These are phyloP conservation scores for Chitala chitala DNA, from an alignment of 2,113 vertebrate genomes.

Conservation along the genomic window DNA sequence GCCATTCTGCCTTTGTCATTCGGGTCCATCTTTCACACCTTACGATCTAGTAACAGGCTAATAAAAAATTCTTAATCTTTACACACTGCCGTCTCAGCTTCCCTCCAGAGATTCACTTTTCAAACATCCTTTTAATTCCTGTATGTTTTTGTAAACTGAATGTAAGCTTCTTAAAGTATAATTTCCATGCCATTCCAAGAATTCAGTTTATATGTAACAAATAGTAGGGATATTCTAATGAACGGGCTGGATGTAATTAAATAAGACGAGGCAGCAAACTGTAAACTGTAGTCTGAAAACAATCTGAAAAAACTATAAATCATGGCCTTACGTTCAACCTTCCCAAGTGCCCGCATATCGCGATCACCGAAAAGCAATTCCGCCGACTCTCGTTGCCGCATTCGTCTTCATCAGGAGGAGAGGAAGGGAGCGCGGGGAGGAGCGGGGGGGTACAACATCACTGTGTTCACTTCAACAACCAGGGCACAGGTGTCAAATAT, in stretches of 20 bases:
- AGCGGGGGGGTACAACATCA: background rate
- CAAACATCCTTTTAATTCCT: background rate
- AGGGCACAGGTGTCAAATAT: background rate
- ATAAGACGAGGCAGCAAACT: background rate
- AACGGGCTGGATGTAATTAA: slow-evolving; percentile 13
- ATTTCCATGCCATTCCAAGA: background rate
- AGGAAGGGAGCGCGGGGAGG: background rate
- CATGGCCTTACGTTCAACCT: background rate
- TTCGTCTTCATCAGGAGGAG: slow-evolving; percentile 14
- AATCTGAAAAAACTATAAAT: slow-evolving; percentile 8
- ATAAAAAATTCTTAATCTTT: no score
- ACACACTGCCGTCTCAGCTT: no score
- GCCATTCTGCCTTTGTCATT: no score
- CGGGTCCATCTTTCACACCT: no score
- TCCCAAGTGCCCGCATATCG: background rate
- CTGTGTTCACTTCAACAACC: background rate
- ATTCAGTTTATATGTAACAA: background rate
- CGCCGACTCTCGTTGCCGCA: background rate
- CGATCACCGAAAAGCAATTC: slow-evolving; percentile 17
- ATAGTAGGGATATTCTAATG: slow-evolving; percentile 1
- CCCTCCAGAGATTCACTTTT: background rate
- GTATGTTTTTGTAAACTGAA: background rate
- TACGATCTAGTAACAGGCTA: no score
- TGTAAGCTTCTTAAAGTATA: background rate
- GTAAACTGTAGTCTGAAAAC: background rate